A percentile compares a stretch with the other conserved stretches of the same genome.
Conservation (phyloP, 2,888 invertebrate genomes). For the Ischnura elegans region DNA sequence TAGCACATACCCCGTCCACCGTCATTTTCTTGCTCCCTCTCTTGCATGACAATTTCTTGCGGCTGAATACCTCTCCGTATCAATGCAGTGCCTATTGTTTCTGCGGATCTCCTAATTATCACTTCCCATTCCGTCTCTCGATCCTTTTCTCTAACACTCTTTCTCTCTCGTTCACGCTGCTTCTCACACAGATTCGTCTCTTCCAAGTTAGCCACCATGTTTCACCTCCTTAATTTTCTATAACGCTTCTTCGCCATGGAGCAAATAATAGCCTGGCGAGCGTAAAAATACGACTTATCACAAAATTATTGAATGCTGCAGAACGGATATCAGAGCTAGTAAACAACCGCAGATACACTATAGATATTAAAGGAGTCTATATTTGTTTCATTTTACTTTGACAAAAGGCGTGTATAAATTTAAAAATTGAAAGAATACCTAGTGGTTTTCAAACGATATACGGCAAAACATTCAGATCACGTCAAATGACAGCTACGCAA, state of each 20-base stretch:
- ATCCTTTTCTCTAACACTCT: not conserved
- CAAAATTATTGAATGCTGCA: too few relatives aligned
- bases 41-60: conserved; percentile 7
- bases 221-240: not conserved
- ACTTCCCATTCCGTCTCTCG: not conserved
- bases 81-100: conserved; percentile 16
- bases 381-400: too few relatives aligned
- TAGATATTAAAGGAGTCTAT: too few relatives aligned
- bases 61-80: not conserved
- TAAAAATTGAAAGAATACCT: too few relatives aligned
- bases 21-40: not conserved
- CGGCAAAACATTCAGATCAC: not conserved
- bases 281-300: not conserved
- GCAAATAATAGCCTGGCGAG: too few relatives aligned
- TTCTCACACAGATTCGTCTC: not conserved
- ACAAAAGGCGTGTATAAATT: too few relatives aligned
- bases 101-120: not conserved
- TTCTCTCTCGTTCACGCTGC: not conserved
- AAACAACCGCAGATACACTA: too few relatives aligned
- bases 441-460: not conserved
- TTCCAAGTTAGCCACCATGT: not conserved
- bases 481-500: not conserved
- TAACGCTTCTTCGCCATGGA: not conserved
- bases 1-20: not conserved
- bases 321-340: too few relatives aligned